Evolutionary conservation across 2,888 invertebrate species (phyloP).

Genomic region (Morpho helenor): DNA sequence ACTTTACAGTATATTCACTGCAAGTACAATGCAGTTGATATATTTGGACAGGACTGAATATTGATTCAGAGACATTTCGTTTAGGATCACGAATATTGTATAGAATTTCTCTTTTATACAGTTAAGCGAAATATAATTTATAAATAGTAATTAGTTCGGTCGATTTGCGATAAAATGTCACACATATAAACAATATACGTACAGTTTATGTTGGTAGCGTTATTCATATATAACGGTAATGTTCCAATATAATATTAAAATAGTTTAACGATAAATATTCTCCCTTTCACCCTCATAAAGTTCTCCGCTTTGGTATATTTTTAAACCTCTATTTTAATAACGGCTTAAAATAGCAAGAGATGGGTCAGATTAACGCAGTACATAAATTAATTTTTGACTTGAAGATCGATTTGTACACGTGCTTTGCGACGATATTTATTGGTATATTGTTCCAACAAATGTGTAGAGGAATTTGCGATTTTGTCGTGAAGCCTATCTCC

Average conservation of each 20-base stretch:
- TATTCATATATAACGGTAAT: neutral
- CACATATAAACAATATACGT: conserved; percentile 17
- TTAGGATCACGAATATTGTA: neutral
- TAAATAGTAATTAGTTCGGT: conserved; percentile 22
- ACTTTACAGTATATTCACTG: conserved; percentile 27
- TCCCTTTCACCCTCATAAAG: no score
- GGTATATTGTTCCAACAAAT: no score
- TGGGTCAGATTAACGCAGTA: no score
- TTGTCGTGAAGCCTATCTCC: no score
- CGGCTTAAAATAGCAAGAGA: no score
- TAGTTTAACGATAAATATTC: no score
- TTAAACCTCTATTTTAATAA: no score
- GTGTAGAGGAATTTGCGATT: neutral
- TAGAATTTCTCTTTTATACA: conserved; percentile 15
- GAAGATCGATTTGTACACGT: no score
- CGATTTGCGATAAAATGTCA: conserved; percentile 25
- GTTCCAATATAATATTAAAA: no score
- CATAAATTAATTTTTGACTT: no score
- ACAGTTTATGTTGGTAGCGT: neutral
- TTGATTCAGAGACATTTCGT: neutral
- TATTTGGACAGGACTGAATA: conserved; percentile 19
- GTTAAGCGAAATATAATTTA: conserved; percentile 21
- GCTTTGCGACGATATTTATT: no score
- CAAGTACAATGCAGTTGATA: conserved; percentile 24
- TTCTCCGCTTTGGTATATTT: no score